Base-by-base conservation (phyloP, 2,797 vertebrate species). In the Chiroxiphia lanceolata region DNA sequence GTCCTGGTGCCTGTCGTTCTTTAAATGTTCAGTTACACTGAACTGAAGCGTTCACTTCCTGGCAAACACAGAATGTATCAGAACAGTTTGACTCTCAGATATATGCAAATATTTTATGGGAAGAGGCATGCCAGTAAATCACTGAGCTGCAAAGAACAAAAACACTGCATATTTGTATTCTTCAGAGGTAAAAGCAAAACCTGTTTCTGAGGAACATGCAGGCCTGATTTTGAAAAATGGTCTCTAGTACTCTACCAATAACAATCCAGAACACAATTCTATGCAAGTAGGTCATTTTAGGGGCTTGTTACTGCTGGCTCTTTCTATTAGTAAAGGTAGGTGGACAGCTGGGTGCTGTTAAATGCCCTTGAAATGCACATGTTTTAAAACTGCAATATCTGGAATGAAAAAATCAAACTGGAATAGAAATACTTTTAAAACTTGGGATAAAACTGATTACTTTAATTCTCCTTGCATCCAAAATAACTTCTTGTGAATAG, bases 21-120 rank as follows among this genome's bases (percentile, higher is more conserved):
- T 97, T 83, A 76, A 93, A 80, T 79, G 85, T 71, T 83, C 80
- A 48, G 89, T 93, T 95, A 79, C 91, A 74, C 91, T 90, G 91
- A 94, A 91, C 65, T 90, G 91, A 63, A 93, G 85, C 81, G 0
- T 95, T 96, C 67, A 45, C 83, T 96, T 97, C 89, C 96, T 96
- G 96, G 95, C 95, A 96, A 79, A 94, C 74, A 86, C 77, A 77
- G 95, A 91, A 86, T 89, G 77, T 94, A 93, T 96, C 90, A 77
- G 95, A 94, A 93, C 90, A 92, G 88, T 96, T 61, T 94, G 95
- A 96, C 89, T 95, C 91, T 74, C 80, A 87, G 93, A 96, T 96
- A 90, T 90, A 96, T 97, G 95, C 94, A 96, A 96, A 94, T 96
- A 96, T 94, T 96, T 96, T 94, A 95, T 94, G 90, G 94, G 88